These are phyloP conservation scores for Odocoileus hemionus DNA, from an alignment of 2,113 vertebrate genomes.

Conservation along the genomic window DNA sequence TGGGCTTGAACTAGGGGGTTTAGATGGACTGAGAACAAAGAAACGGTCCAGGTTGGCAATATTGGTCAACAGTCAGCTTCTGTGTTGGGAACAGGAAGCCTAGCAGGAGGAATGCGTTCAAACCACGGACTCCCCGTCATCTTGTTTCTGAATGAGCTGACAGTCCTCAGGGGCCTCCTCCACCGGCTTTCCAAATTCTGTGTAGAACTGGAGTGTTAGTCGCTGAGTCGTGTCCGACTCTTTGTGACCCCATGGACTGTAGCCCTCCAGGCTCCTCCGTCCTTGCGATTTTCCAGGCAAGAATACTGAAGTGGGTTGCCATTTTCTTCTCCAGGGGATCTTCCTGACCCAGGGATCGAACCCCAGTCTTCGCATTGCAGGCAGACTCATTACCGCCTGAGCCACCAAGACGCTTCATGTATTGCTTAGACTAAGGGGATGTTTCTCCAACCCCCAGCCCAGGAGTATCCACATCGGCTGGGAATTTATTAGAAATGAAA, in stretches of 20 bases:
- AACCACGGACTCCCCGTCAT: background rate
- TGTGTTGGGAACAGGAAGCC: background rate
- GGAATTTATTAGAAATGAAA: background rate
- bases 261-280: background rate
- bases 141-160: background rate
- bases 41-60: fast-evolving
- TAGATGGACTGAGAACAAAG: background rate
- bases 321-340: background rate
- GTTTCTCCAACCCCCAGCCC: background rate
- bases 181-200: background rate
- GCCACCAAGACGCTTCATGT: background rate
- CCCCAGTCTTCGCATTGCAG: background rate
- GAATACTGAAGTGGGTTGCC: background rate
- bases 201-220: background rate
- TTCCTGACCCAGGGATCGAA: background rate
- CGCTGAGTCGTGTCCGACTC: background rate
- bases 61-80: background rate
- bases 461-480: background rate
- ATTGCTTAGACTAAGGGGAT: background rate
- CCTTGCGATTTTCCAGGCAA: background rate
- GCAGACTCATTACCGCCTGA: background rate
- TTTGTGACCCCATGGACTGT: background rate
- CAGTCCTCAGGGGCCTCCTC: background rate
- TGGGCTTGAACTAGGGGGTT: background rate
- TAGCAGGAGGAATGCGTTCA: background rate